These are phyloP conservation scores for Lobophora halterata DNA, from an alignment of 2,888 invertebrate species.

Conservation along the genomic window DNA sequence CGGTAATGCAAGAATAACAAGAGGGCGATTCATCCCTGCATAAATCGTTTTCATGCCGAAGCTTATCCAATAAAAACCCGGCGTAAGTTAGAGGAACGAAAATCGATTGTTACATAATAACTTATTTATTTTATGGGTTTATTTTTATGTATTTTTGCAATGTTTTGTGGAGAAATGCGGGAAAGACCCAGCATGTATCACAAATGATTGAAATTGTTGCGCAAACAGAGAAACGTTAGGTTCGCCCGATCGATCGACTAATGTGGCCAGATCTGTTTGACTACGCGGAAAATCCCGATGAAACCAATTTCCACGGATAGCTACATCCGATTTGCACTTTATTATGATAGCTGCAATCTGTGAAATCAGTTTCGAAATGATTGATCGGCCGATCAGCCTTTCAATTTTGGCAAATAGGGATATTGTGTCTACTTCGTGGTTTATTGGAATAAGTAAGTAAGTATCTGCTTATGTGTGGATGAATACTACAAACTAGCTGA, in stretches of 20 bases:
- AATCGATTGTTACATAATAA: too few species aligned
- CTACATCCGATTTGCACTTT: conserved; percentile 29
- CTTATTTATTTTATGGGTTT: too few species aligned
- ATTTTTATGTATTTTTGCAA: too few species aligned
- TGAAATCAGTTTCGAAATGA: conserved; percentile 26
- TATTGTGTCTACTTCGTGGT: not conserved
- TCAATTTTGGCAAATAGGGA: conserved; percentile 14
- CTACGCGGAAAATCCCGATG: conserved; percentile 51
- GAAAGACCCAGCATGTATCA: too few species aligned
- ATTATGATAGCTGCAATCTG: conserved; percentile 29
- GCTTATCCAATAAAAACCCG: conserved; percentile 19
- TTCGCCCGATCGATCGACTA: conserved; percentile 31
- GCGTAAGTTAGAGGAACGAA: too few species aligned
- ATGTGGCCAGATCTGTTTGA: conserved; percentile 36
- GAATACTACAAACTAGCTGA: too few species aligned
- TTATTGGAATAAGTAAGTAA: not conserved
- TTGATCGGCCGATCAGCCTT: conserved; percentile 15
- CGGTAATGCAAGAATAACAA: conserved; percentile 62
- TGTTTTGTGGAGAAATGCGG: too few species aligned
- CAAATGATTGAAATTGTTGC: too few species aligned
- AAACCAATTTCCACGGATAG: conserved; percentile 50
- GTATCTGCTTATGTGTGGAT: not conserved
- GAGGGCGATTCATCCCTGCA: conserved; percentile 48
- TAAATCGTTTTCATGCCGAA: conserved; percentile 48
- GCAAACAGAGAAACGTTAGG: too few species aligned